These are phyloP conservation scores for Parnassius mnemosyne DNA, from an alignment of 2,888 invertebrate species.

Conservation along the genomic window DNA sequence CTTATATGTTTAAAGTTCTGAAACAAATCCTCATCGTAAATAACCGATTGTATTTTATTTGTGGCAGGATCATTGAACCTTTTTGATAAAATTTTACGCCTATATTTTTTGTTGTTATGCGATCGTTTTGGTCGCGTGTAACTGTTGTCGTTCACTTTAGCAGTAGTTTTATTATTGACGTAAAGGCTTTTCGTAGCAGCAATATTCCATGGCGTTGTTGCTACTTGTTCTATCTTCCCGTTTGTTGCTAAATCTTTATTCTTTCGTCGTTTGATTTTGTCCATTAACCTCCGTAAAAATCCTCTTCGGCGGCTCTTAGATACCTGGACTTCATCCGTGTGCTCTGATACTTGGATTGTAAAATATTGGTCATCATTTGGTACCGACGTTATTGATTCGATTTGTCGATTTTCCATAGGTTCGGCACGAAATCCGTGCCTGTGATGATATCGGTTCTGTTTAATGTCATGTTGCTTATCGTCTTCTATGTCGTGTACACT, in stretches of 20 bases:
- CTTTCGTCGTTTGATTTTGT: slow-evolving; percentile 21
- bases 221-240: not conserved
- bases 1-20: not conserved
- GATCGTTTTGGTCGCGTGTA: slow-evolving; percentile 1
- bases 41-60: not conserved
- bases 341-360: slow-evolving; percentile 12
- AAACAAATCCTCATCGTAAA: slow-evolving; percentile 2
- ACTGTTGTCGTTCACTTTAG: slow-evolving; percentile 8
- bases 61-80: not conserved
- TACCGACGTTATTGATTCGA: not conserved
- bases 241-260: slow-evolving; percentile 4
- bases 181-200: not conserved
- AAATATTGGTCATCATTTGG: slow-evolving; percentile 7
- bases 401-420: not conserved
- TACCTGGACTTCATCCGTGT: slow-evolving; percentile 7
- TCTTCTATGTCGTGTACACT: slow-evolving; percentile 32
- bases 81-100: slow-evolving; percentile 8
- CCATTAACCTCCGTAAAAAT: slow-evolving; percentile 19
- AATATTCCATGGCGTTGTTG: not conserved
- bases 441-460: slow-evolving; percentile 19
- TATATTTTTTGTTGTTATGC: slow-evolving; percentile 3
- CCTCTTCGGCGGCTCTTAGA: slow-evolving; percentile 17
- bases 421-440: slow-evolving; percentile 11
- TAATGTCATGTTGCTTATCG: slow-evolving; percentile 17
- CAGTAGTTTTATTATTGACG: slow-evolving; percentile 1